Evolutionary conservation across 2,888 invertebrate species (phyloP), one percentile per base, ranked within the genome.

Genomic region (Drosophila yooni): DNA sequence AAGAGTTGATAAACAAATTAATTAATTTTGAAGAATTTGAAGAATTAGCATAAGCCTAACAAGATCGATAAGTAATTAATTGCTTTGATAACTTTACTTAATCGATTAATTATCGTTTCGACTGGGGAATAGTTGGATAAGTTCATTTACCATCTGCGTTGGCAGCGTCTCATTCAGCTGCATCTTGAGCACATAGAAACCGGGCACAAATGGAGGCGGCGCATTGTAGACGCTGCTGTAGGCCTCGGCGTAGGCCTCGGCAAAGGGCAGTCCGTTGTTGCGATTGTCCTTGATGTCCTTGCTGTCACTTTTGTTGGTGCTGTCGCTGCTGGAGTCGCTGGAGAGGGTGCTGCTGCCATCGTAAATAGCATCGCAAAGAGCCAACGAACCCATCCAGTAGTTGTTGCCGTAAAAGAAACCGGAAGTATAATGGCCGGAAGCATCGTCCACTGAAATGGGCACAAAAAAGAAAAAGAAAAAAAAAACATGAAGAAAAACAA

Each of bases 321-420:
- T 48, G 58, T 31, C 59, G 68, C 21, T 36, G 70, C n/a, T 72
- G 66, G 57, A 38, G 67, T 61, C 71, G 75, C 48, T 50, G 65
- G 27, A 48, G 0, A 50, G 59, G 25, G 31, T 67, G 56, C 59
- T 73, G 59, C 63, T 48, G 40, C 69, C 74, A 13, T 93, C 91
- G 79, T 94, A 94, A 74, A 96, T 95, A 81, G 95, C 94, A 78
- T 95, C 95, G 92, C 97, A 97, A 40, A 96, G 94, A 82, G 95
- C 95, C 68, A 95, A 94, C 0, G 97, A 97, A 64, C 96, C 97
- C 70, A 96, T 95, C 96, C 96, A 97, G 93, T 96, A 97, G 92
- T 96, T 95, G 93, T 97, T 97, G 67, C 96, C 97, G 95, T 96
- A 96, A 93, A 96, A 96, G 94, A 96, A 96, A 92, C 96, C 96